Base-by-base conservation (phyloP, 2,113 vertebrate species). In the Eudyptes chrysolophus region DNA sequence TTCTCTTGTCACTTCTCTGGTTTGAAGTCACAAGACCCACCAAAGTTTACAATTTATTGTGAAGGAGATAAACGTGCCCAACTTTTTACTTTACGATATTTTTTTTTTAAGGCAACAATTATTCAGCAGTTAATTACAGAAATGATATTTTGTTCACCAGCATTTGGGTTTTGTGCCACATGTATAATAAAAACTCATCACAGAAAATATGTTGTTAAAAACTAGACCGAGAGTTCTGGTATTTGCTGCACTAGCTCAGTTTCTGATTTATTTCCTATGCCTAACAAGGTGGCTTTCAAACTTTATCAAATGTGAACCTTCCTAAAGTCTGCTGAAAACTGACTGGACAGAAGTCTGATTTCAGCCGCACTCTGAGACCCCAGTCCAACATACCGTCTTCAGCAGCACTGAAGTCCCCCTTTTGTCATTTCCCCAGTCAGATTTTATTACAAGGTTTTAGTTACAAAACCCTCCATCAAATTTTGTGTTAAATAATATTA, bases 401-500 rank as follows among this genome's bases (percentile, higher is more conserved):
- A 71, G 61, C 32, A 84, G 57, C 32, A 13, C 60, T 5, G 5
- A 29, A 51, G 6, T 30, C 32, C 10, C 70, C 20, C 34, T 87
- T 95, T 81, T 79, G 71, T 65, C 62, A 84, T 92, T 90, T 86
- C 84, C 94, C 81, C 36, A 85, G 58, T 36, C 65, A 74, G 14
- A 94, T 40, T 65, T 69, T 95, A 90, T 91, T 92, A 95, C 77
- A 80, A 58, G 66, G 58, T 80, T 96, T 96, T 84, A 95, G 49
- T 93, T 95, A 72, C 54, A 85, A 94, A 98, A 94, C 62, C 88
- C 81, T 76, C 82, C 87, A 95, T 90, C 32, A 52, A 92, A 78
- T 95, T 96, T 96, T 94, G 61, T 94, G 84, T 93, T 95, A 96
- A 92, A 94, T 64, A 55, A 91, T 66, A 92, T 82, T 88, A 88